Conservation (phyloP, 2,888 invertebrate genomes). For the Teleiodes luculella region DNA sequence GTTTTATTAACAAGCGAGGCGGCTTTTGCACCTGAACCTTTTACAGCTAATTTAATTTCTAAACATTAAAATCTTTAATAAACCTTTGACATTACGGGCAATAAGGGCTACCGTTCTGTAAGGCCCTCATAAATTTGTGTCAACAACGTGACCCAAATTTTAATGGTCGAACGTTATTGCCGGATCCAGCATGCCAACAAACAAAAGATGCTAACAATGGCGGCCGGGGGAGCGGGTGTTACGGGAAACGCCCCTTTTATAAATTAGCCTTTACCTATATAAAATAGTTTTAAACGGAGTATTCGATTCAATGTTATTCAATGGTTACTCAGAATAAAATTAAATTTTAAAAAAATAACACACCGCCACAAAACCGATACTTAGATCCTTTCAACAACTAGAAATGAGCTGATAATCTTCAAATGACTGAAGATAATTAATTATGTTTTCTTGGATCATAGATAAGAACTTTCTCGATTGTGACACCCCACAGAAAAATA, state of each 20-base stretch:
- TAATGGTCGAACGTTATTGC: conserved; percentile 66
- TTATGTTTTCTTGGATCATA: no score
- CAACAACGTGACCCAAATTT: conserved; percentile 71
- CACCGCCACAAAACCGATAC: no score
- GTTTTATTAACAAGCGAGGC: background rate
- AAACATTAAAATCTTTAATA: conserved; percentile 25
- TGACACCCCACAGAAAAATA: no score
- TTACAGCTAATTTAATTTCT: conserved; percentile 9
- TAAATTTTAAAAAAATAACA: no score
- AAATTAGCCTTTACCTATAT: conserved; percentile 10
- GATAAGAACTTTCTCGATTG: no score
- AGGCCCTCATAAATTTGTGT: conserved; percentile 69
- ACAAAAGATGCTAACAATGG: conserved; percentile 66
- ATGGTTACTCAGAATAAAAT: no score
- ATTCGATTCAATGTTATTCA: no score
- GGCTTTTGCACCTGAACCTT: conserved; percentile 3
- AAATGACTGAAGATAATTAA: no score
- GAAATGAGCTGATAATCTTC: no score
- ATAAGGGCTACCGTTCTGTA: conserved; percentile 53
- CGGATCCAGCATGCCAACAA: conserved; percentile 56
- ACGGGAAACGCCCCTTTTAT: conserved; percentile 15
- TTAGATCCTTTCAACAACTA: no score
- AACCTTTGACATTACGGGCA: conserved; percentile 34
- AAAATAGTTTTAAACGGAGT: background rate
- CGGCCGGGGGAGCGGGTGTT: conserved; percentile 27